Percentiles rank a stretch among this genome's conserved stretches.
Conservation (phyloP, 2,888 invertebrate genomes). For the Resseliella maxima region DNA sequence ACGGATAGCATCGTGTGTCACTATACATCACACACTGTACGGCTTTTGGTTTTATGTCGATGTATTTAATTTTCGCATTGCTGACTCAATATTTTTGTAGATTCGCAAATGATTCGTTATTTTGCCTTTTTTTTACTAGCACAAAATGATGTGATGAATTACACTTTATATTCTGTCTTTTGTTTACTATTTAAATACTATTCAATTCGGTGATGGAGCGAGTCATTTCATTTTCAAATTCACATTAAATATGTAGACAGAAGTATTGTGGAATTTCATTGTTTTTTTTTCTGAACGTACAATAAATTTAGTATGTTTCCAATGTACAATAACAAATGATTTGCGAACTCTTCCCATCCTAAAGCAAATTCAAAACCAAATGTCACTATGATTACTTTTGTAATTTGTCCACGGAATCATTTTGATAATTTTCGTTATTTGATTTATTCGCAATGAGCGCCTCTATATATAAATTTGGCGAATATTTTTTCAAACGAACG, state of each 20-base stretch:
- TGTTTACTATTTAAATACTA: slow-evolving; percentile 27
- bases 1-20: neutral
- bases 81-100: neutral
- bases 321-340: neutral
- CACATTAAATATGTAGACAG: neutral
- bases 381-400: neutral
- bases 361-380: neutral
- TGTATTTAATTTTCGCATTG: slow-evolving; percentile 1
- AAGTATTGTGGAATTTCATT: neutral
- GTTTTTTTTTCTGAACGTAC: neutral
- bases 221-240: neutral
- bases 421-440: neutral
- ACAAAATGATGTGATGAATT: slow-evolving; percentile 34
- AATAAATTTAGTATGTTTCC: slow-evolving; percentile 20
- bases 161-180: slow-evolving; percentile 14
- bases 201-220: slow-evolving; percentile 4
- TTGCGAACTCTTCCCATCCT: neutral
- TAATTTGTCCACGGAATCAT: neutral
- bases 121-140: neutral
- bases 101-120: neutral
- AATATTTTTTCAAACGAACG: neutral
- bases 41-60: neutral
- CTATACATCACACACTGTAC: neutral
- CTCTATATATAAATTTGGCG: neutral
- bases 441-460: neutral